Percentiles rank a stretch among this genome's conserved stretches.
Conservation (phyloP, 2,113 vertebrate species). For the Delphinus delphis region DNA sequence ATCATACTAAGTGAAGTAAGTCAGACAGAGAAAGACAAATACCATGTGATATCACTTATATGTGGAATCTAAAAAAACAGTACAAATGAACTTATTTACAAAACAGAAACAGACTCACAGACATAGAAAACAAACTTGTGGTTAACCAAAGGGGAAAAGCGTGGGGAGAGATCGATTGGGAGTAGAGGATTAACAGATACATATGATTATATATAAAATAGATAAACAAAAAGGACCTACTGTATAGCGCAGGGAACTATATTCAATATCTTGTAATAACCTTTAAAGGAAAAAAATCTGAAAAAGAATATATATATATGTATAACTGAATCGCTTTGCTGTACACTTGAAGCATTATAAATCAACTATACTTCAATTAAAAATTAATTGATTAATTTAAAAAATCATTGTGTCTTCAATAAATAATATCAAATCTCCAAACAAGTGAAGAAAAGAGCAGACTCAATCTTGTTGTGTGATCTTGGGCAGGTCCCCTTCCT, state of each 20-base stretch:
- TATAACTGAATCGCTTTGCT: neutral
- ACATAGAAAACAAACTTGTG: neutral
- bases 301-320: neutral
- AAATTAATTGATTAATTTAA: neutral
- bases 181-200: neutral
- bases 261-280: neutral
- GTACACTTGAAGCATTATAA: neutral
- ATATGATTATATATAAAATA: neutral
- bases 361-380: neutral
- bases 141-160: neutral
- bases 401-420: rapidly evolving
- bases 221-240: neutral
- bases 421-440: neutral
- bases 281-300: neutral
- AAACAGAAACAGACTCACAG: neutral
- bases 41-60: too few relatives aligned
- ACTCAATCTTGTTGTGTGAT: neutral
- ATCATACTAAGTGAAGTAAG: neutral
- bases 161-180: neutral
- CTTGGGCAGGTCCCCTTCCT: neutral
- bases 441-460: neutral
- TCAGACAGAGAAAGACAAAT: neutral
- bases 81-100: neutral
- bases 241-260: neutral
- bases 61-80: neutral